Evolutionary conservation across 2,888 invertebrate genomes (phyloP).

Genomic region (Ophion costatus): DNA sequence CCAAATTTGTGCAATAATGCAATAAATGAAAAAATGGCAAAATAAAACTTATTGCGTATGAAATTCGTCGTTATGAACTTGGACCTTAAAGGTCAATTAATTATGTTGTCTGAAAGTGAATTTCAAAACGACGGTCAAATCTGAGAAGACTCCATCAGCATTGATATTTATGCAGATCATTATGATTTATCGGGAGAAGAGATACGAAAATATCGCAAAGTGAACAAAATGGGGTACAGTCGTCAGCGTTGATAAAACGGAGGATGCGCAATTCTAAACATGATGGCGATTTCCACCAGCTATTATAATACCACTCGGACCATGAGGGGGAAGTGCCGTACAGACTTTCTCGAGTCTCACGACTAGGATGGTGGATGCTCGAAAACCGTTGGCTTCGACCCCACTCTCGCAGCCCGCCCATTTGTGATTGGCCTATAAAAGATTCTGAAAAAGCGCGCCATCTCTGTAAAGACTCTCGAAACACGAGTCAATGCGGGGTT

Average conservation of each 20-base stretch:
- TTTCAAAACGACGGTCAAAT: no score
- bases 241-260: no score
- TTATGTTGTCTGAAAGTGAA: no score
- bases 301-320: constrained; percentile 34
- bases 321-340: not conserved
- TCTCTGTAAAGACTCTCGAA: constrained; percentile 6
- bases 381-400: constrained; percentile 42
- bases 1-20: not conserved
- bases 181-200: not conserved
- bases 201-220: not conserved
- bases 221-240: no score
- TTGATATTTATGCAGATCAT: not conserved
- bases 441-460: constrained; percentile 5
- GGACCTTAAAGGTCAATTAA: not conserved
- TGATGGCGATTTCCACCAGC: constrained; percentile 43
- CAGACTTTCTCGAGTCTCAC: constrained; percentile 9
- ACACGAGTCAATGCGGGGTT: not conserved
- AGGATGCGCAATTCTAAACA: not conserved
- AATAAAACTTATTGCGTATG: not conserved
- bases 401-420: constrained; percentile 25
- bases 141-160: not conserved
- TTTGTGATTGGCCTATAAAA: constrained; percentile 38
- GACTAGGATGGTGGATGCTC: constrained; percentile 1
- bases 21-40: not conserved
- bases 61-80: not conserved